A percentile compares a stretch with the other conserved stretches of the same genome.
Conservation (phyloP, 2,888 invertebrate species). For the Tortrix viridana region DNA sequence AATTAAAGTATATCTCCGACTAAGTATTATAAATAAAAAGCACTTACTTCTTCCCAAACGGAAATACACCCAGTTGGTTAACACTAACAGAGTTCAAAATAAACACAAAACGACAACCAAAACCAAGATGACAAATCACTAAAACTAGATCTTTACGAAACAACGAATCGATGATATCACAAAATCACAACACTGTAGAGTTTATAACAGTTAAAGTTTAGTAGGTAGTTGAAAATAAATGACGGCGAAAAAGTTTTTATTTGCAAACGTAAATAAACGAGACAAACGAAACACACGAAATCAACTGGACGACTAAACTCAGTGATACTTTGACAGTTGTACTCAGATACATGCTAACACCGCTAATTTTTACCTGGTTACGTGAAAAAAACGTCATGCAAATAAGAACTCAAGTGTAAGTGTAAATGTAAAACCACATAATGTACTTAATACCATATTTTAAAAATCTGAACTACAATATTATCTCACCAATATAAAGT, state of each 20-base stretch:
- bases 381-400: too few relatives aligned
- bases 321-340: too few relatives aligned
- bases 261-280: conserved; percentile 37
- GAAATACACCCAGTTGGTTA: conserved; percentile 26
- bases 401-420: too few relatives aligned
- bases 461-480: too few relatives aligned
- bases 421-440: too few relatives aligned
- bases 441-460: too few relatives aligned
- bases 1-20: conserved; percentile 33
- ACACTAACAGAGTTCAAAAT: conserved; percentile 34
- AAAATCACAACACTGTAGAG: conserved; percentile 31
- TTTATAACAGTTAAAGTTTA: conserved; percentile 1
- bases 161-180: conserved; percentile 26
- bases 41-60: conserved; percentile 21
- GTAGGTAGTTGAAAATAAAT: conserved; percentile 48
- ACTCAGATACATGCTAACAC: too few relatives aligned
- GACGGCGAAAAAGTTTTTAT: conserved; percentile 39
- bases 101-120: conserved; percentile 51
- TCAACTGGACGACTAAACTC: conserved; percentile 45
- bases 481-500: too few relatives aligned
- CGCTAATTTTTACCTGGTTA: too few relatives aligned
- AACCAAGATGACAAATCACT: conserved; percentile 37
- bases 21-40: conserved; percentile 2
- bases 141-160: conserved; percentile 9
- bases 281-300: conserved; percentile 39